Evolutionary conservation across 35 echinoderm and acorn worm genomes (phyloP).

Genomic region (Lytechinus pictus): DNA sequence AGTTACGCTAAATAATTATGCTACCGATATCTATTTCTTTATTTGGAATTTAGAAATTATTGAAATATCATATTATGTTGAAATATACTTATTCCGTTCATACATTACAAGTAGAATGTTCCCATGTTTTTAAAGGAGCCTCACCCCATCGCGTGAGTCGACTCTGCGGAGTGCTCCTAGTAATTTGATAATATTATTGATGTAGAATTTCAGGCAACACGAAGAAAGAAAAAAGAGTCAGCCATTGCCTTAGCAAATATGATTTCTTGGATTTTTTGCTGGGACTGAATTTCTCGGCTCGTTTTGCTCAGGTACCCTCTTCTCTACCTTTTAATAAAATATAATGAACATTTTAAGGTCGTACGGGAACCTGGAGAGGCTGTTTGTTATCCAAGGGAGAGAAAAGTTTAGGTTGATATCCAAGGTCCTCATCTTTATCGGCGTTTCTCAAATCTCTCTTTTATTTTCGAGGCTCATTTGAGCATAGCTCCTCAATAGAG

Average conservation of each 20-base stretch:
- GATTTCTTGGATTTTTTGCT: slow-evolving; percentile 2
- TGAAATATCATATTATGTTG: too few species aligned
- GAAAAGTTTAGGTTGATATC: not conserved
- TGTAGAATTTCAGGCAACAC: slow-evolving; percentile 24
- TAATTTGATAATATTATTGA: slow-evolving; percentile 47
- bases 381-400: not conserved
- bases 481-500: slow-evolving; percentile 23
- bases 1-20: too few species aligned
- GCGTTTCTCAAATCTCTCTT: not conserved
- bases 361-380: not conserved
- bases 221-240: not conserved
- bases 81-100: too few species aligned
- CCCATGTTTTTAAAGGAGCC: not conserved
- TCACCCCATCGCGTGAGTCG: not conserved
- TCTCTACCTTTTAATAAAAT: not conserved
- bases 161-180: slow-evolving; percentile 25
- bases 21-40: too few species aligned
- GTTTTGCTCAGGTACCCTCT: not conserved
- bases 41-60: too few species aligned
- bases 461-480: not conserved
- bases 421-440: slow-evolving; percentile 20
- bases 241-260: slow-evolving; percentile 42
- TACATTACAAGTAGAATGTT: too few species aligned
- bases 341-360: not conserved
- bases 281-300: not conserved